Percentiles rank a stretch among this genome's conserved stretches.
These are phyloP conservation scores for Spea hammondii DNA, from an alignment of 2,797 vertebrate species.

Conservation along the genomic window DNA sequence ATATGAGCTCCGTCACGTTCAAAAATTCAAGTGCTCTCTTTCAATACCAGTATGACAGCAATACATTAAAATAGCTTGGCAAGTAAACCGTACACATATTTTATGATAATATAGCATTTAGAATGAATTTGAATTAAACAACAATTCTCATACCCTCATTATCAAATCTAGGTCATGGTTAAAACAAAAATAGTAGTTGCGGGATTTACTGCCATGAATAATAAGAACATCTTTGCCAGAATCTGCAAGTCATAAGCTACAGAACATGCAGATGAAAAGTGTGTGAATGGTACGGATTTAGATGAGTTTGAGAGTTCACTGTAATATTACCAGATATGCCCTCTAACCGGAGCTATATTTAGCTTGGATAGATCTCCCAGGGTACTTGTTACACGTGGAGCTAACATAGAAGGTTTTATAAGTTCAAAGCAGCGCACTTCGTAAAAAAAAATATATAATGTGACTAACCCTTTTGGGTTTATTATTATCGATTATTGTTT, in stretches of 20 bases:
- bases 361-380: slow-evolving; percentile 54
- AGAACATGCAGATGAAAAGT: slow-evolving; percentile 50
- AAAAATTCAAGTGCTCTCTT: background rate
- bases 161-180: slow-evolving; percentile 54
- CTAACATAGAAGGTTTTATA: slow-evolving; percentile 60
- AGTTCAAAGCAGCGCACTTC: slow-evolving; percentile 56
- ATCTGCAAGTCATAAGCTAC: slow-evolving; percentile 57
- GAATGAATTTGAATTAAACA: slow-evolving; percentile 41
- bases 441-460: background rate
- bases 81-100: slow-evolving; percentile 4
- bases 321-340: slow-evolving; percentile 57
- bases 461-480: background rate
- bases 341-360: slow-evolving; percentile 62
- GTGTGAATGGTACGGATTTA: slow-evolving; percentile 54
- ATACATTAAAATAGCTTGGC: slow-evolving; percentile 32
- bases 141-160: slow-evolving; percentile 30
- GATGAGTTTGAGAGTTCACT: slow-evolving; percentile 52
- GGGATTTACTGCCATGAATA: slow-evolving; percentile 56
- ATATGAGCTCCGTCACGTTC: background rate
- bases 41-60: background rate
- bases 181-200: slow-evolving; percentile 55
- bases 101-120: slow-evolving; percentile 45
- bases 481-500: too few relatives aligned
- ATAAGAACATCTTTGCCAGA: slow-evolving; percentile 52
- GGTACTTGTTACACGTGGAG: slow-evolving; percentile 53